These are phyloP conservation scores for Danionella dracula DNA, from an alignment of 2,797 vertebrate species.

Conservation along the genomic window DNA sequence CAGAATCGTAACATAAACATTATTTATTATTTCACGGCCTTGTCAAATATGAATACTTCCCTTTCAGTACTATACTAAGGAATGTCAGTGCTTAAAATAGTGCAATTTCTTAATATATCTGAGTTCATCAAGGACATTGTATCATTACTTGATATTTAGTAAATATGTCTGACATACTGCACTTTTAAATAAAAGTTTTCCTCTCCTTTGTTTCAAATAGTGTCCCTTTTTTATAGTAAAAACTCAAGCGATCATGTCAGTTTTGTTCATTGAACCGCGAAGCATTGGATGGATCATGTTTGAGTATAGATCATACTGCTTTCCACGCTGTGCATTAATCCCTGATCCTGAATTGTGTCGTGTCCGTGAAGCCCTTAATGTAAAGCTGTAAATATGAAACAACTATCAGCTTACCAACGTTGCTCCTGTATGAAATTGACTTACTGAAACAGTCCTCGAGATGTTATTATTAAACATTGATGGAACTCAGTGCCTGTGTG, in stretches of 20 bases:
- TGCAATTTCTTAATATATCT: too few relatives aligned
- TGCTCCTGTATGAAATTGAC: constrained; percentile 44
- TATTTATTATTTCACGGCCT: too few relatives aligned
- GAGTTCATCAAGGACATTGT: too few relatives aligned
- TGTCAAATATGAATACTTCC: too few relatives aligned
- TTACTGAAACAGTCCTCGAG: constrained; percentile 40
- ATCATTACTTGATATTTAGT: too few relatives aligned
- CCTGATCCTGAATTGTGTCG: constrained; percentile 25
- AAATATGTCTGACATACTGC: too few relatives aligned
- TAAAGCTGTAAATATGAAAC: constrained; percentile 46
- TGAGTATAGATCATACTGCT: constrained; percentile 14
- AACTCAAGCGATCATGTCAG: constrained; percentile 18
- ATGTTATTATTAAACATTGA: constrained; percentile 45
- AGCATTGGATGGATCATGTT: constrained; percentile 16
- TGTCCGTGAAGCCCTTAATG: constrained; percentile 23
- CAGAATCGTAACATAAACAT: too few relatives aligned
- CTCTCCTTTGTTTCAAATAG: too few relatives aligned
- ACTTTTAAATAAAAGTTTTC: too few relatives aligned
- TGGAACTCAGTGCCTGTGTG: constrained; percentile 16
- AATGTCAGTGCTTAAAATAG: too few relatives aligned
- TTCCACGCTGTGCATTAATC: constrained; percentile 34
- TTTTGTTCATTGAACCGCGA: constrained; percentile 10
- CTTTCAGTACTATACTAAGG: too few relatives aligned
- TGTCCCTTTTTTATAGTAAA: neutral
- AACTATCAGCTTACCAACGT: constrained; percentile 22